Conservation (phyloP, 2,888 invertebrate species). For the Papilio demoleus region DNA sequence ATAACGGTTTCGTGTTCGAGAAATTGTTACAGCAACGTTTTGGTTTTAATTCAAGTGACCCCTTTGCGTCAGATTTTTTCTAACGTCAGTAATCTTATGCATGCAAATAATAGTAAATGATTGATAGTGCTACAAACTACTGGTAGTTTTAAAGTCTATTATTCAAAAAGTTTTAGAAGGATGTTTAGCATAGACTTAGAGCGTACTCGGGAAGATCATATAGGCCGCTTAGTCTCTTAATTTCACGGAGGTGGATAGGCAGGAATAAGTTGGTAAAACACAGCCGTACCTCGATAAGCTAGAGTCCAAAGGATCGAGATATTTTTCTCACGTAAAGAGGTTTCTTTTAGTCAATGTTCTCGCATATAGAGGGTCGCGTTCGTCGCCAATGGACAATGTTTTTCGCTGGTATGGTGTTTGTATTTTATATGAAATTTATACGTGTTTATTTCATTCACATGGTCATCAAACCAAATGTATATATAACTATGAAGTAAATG, state of each 20-base stretch:
- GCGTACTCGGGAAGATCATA: no score
- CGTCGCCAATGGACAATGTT: no score
- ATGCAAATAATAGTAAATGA: not conserved
- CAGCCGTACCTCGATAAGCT: no score
- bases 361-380: no score
- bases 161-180: conserved; percentile 10
- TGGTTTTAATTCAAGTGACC: conserved; percentile 20
- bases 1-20: conserved; percentile 20
- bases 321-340: no score
- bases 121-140: conserved; percentile 6
- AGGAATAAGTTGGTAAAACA: no score
- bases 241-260: no score
- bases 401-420: not conserved
- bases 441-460: not conserved
- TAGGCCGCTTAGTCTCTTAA: no score
- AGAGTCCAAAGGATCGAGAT: no score
- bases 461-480: not conserved
- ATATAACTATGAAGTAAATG: not conserved
- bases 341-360: no score
- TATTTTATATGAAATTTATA: not conserved
- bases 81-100: not conserved
- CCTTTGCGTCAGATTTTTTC: not conserved
- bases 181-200: no score
- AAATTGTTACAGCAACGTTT: not conserved
- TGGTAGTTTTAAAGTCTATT: conserved; percentile 2